phyloP scores from a whole-genome alignment of 2,888 invertebrate genomes.

The Dinocampus coccinellae region DNA sequence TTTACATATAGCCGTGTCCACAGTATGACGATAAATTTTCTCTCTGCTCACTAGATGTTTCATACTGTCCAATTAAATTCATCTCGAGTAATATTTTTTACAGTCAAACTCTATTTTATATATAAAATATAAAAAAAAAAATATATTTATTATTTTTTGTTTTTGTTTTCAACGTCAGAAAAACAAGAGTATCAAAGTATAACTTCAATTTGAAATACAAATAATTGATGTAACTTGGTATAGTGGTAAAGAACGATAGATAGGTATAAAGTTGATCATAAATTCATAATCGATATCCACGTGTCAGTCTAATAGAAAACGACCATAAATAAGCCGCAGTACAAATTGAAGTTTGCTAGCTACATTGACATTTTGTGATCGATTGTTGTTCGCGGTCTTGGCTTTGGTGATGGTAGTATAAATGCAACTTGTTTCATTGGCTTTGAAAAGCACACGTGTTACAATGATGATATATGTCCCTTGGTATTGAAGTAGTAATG shows the following conservation, averaged over 20 bases:
- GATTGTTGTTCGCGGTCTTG: background rate
- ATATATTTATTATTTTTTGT: too few relatives aligned
- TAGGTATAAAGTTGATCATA: background rate
- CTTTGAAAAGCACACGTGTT: background rate
- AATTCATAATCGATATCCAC: background rate
- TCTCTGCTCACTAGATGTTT: background rate
- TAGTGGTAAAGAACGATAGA: background rate
- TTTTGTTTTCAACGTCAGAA: too few relatives aligned
- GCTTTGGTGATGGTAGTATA: background rate
- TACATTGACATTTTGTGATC: constrained; percentile 1
- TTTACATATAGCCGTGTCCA: constrained; percentile 24
- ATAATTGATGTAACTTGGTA: background rate
- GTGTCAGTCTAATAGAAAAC: background rate
- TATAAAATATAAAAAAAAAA: too few relatives aligned
- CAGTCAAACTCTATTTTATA: background rate
- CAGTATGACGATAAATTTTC: constrained; percentile 12
- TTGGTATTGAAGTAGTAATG: background rate
- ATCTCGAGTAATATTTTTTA: background rate
- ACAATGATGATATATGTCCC: background rate
- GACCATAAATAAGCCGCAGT: background rate
- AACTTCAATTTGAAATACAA: background rate
- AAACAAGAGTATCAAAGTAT: too few relatives aligned
- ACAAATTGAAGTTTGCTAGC: background rate
- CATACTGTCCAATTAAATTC: background rate
- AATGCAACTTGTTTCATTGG: background rate